Base-by-base conservation (phyloP, 2,888 invertebrate genomes). In the Alcis repandata region DNA sequence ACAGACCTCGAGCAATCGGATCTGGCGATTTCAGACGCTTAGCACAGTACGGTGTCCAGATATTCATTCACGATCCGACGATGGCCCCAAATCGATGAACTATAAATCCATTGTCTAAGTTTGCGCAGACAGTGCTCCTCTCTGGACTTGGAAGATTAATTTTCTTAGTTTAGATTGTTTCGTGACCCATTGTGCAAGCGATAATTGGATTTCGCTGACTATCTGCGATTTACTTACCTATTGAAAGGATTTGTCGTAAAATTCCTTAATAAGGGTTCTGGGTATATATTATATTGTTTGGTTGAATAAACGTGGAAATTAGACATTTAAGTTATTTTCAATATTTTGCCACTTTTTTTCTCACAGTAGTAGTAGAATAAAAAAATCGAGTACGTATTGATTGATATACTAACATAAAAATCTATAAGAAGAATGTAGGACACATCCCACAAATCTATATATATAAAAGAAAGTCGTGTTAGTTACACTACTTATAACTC, bases 111-210 rank as follows among this genome's bases (percentile, higher is more conserved):
- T 92, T 93, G 93, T 92, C 90, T 88, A 92, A 92, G 92, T 92
- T 92, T 91, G 89, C 88, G 88, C 91, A 91, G 91, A 88, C 91
- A 88, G 86, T 82, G 85, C 90, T 87, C 82, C 89, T 88, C 84
- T 83, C 91, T 90, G 90, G 91, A 91, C 91, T 89, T 88, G 80
- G 92, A 90, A 92, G 93, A 93, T 93, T 93, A 93, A 93, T 93
- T 92, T 93, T 93, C 93, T 93, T 92, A 93, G 93, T 93, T 93
- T 90, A 89, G 91, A 93, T 93, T 92, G 93, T 93, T 92, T 92
- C 91, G 92, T 91, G 91, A 91, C 91, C 92, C 89, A 92, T 92
- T 93, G 93, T 93, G 90, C 91, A 88, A 78, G 90, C 87, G 89
- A 90, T 93, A 93, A 93, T 93, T 93, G 93, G 91, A 93, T 93